A percentile compares a stretch with the other conserved stretches of the same genome.
Evolutionary conservation across 2,113 vertebrate genomes (phyloP).

Genomic region (Cynopterus brachyotis): DNA sequence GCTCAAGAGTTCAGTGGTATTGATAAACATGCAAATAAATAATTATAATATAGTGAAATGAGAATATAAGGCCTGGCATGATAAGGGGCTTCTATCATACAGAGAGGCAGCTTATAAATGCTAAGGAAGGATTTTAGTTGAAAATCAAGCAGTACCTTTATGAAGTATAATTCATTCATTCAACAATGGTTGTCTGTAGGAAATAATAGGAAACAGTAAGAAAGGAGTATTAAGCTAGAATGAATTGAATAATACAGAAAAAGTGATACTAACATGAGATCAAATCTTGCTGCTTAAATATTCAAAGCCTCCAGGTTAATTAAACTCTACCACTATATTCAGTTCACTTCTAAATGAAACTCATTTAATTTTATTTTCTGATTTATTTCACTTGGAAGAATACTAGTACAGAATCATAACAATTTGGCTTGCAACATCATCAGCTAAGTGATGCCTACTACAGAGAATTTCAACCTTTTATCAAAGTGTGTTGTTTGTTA

Average conservation of each 20-base stretch:
- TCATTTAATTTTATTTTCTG: constrained; percentile 58
- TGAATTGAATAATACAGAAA: constrained; percentile 4
- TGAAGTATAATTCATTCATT: constrained; percentile 4
- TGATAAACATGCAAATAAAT: neutral
- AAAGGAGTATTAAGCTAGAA: neutral
- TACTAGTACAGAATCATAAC: constrained; percentile 19
- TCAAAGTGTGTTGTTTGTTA: neutral
- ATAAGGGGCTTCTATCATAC: neutral
- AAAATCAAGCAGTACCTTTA: constrained; percentile 1
- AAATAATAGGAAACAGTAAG: neutral
- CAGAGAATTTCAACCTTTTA: constrained; percentile 32
- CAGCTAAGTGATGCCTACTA: constrained; percentile 18
- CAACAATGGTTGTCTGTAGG: neutral
- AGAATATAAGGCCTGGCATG: neutral
- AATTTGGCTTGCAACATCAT: constrained; percentile 14
- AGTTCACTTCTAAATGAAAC: constrained; percentile 41
- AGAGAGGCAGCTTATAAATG: neutral
- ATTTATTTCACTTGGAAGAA: constrained; percentile 33
- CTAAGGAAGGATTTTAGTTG: constrained; percentile 16
- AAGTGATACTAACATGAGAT: neutral
- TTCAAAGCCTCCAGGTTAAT: constrained; percentile 35
- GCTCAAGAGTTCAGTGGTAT: neutral
- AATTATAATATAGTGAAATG: neutral
- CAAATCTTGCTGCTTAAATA: neutral
- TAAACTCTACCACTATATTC: constrained; percentile 23